A percentile compares a stretch with the other conserved stretches of the same genome.
Conservation (phyloP, 2,797 vertebrate species). For the Chelon labrosus region DNA sequence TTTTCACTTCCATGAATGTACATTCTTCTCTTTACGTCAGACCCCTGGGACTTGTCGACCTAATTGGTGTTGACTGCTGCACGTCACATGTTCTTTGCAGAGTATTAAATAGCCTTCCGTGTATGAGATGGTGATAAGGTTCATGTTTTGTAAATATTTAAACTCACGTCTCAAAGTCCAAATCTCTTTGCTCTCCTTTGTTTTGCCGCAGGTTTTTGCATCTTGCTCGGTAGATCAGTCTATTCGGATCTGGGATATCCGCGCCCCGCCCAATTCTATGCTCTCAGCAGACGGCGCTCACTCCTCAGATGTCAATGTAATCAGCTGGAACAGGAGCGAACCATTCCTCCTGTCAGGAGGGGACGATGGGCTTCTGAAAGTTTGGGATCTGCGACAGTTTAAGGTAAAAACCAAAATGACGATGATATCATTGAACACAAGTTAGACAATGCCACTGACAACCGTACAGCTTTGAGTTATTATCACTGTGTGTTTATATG, state of each 20-base stretch:
- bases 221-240: conserved; percentile 93
- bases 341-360: conserved; percentile 93
- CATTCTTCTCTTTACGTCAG: not conserved
- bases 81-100: no score
- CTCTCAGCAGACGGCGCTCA: conserved; percentile 88
- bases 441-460: not conserved
- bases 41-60: not conserved
- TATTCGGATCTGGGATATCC: conserved; percentile 91
- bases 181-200: not conserved
- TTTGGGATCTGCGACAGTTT: conserved; percentile 95
- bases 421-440: not conserved
- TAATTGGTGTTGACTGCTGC: not conserved
- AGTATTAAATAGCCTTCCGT: no score
- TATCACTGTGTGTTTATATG: not conserved
- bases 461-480: not conserved
- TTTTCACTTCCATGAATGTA: not conserved
- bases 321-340: conserved; percentile 92
- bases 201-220: conserved; percentile 87
- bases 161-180: no score
- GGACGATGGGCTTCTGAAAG: conserved; percentile 90
- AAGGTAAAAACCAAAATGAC: conserved; percentile 77
- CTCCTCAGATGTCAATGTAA: conserved; percentile 90
- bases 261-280: conserved; percentile 92
- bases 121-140: no score
- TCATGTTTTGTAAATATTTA: no score